Conservation (phyloP, 2,888 invertebrate species). For the Hirtodrosophila alboralis region DNA sequence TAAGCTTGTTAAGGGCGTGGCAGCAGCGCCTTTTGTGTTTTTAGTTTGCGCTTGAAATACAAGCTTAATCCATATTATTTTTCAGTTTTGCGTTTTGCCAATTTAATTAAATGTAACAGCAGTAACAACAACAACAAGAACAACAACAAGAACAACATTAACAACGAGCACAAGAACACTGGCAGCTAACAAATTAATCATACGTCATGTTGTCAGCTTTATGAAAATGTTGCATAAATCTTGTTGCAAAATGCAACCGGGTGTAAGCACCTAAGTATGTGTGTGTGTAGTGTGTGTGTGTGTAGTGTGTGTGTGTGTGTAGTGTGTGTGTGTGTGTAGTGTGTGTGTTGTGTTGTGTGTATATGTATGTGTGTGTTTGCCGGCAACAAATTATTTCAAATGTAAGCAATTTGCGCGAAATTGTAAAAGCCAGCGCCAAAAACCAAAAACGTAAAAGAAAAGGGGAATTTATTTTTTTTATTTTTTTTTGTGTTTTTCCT, state of each 20-base stretch:
- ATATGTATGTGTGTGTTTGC: slow-evolving; percentile 10
- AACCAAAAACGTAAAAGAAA: slow-evolving; percentile 26
- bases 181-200: slow-evolving; percentile 64
- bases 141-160: background rate
- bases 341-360: slow-evolving; percentile 2
- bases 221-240: slow-evolving; percentile 73
- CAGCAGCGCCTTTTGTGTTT: slow-evolving; percentile 5
- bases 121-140: slow-evolving; percentile 3
- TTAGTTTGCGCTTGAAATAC: slow-evolving; percentile 39
- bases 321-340: slow-evolving; percentile 7
- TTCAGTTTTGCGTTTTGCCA: slow-evolving; percentile 14
- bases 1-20: slow-evolving; percentile 10
- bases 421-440: slow-evolving; percentile 38
- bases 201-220: slow-evolving; percentile 74
- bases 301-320: background rate
- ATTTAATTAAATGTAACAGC: slow-evolving; percentile 64
- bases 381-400: slow-evolving; percentile 64
- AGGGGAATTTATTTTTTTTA: too few species aligned
- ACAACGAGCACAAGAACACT: background rate
- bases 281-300: slow-evolving; percentile 4
- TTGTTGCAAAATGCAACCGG: slow-evolving; percentile 57
- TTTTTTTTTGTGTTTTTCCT: too few species aligned
- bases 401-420: slow-evolving; percentile 54
- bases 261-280: slow-evolving; percentile 20
- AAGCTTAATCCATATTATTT: slow-evolving; percentile 34